Conservation (phyloP, 2,888 invertebrate genomes). For the Eurytoma adleriae region DNA sequence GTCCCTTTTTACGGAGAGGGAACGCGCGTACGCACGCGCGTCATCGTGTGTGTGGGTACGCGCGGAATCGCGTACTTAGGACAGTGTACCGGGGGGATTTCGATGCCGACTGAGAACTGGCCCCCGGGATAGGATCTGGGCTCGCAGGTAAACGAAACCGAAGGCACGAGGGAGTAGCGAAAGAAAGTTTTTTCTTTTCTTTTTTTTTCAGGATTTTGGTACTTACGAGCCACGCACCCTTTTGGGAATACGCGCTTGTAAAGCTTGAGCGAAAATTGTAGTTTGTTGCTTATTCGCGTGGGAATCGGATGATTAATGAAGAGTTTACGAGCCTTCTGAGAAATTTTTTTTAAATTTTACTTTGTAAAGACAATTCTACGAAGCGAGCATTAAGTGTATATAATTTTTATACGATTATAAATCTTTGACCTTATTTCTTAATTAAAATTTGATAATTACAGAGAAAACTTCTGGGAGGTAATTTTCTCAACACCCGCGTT, state of each 20-base stretch:
- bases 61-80: conserved; percentile 1
- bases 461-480: too few species aligned
- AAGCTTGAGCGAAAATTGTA: conserved; percentile 2
- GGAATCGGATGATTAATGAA: conserved; percentile 19
- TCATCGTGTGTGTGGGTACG: background rate
- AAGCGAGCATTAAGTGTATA: too few species aligned
- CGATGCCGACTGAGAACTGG: background rate
- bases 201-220: background rate
- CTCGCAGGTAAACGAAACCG: conserved; percentile 13
- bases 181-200: background rate
- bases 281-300: conserved; percentile 28
- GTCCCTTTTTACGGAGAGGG: conserved; percentile 16
- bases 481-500: too few species aligned
- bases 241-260: background rate
- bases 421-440: too few species aligned
- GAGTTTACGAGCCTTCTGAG: background rate
- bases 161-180: background rate
- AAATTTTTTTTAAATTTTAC: background rate
- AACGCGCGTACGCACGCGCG: background rate
- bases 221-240: background rate
- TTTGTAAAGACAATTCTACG: too few species aligned
- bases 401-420: too few species aligned
- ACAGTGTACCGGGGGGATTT: background rate
- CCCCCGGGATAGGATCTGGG: conserved; percentile 16
- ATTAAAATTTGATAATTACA: too few species aligned